Evolutionary conservation across 1,140 invertebrate genomes (phyloP).

Genomic region (Hyles vespertilio): DNA sequence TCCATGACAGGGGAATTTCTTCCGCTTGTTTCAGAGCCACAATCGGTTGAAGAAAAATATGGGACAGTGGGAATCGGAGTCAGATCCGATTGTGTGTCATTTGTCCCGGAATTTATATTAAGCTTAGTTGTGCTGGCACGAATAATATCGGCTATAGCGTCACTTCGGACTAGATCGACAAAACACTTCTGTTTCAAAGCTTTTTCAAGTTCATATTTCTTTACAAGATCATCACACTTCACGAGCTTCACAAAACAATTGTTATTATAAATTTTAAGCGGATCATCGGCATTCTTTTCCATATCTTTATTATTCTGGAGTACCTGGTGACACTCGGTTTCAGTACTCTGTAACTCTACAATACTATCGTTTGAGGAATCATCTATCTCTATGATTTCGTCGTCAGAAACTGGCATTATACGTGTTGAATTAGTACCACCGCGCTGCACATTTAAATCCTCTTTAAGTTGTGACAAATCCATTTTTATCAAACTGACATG

Average conservation of each 20-base stretch:
- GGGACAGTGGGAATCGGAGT: no score
- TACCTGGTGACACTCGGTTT: not conserved
- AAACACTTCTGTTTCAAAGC: conserved; percentile 40
- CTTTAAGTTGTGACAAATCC: not conserved
- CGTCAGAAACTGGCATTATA: no score
- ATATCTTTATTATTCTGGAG: no score
- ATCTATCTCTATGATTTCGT: conserved; percentile 17
- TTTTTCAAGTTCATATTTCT: conserved; percentile 34
- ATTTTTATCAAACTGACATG: conserved; percentile 26
- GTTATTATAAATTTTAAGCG: not conserved
- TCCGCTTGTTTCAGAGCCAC: not conserved
- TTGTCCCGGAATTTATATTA: no score
- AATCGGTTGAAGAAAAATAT: no score
- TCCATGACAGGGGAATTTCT: conserved; percentile 31
- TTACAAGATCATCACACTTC: conserved; percentile 2
- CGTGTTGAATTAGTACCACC: no score
- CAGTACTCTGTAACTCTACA: not conserved
- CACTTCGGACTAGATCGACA: conserved; percentile 9
- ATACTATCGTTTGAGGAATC: conserved; percentile 22
- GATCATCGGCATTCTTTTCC: no score
- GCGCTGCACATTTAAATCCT: no score
- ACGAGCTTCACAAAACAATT: conserved; percentile 7
- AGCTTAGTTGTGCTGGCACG: no score
- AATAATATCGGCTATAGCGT: not conserved
- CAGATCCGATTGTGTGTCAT: no score